Evolutionary conservation across 2,797 vertebrate species (phyloP).

Genomic region (Myoxocephalus aenaeus): DNA sequence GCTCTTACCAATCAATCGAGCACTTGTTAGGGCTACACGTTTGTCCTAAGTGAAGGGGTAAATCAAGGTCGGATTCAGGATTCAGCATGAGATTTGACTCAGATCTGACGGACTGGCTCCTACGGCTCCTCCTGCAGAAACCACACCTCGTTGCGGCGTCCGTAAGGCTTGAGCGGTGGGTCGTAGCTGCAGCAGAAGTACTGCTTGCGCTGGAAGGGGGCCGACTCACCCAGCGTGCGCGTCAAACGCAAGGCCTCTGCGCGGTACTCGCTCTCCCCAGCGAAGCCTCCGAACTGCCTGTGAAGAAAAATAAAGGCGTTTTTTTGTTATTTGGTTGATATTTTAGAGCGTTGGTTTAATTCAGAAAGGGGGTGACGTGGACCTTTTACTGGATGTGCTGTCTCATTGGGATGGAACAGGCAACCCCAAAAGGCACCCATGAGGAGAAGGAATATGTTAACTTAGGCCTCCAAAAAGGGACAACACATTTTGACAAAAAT

Average conservation of each 20-base stretch:
- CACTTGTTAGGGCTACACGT: constrained; percentile 37
- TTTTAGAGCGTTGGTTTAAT: neutral
- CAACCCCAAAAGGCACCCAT: neutral
- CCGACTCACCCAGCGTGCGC: constrained; percentile 86
- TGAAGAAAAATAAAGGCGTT: neutral
- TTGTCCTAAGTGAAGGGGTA: constrained; percentile 1
- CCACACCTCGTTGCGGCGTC: constrained; percentile 94
- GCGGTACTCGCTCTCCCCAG: constrained; percentile 88
- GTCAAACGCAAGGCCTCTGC: constrained; percentile 86
- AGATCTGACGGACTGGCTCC: neutral
- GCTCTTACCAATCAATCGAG: constrained; percentile 30
- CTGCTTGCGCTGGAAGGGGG: constrained; percentile 85
- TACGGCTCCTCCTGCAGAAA: constrained; percentile 88
- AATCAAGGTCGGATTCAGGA: constrained; percentile 11
- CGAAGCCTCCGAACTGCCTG: constrained; percentile 93
- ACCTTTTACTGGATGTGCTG: neutral
- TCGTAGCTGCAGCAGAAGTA: constrained; percentile 93
- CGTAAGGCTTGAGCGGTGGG: constrained; percentile 91
- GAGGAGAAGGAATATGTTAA: neutral
- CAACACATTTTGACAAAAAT: no score
- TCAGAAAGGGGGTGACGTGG: neutral
- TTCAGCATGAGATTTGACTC: constrained; percentile 4
- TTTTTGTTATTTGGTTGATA: neutral
- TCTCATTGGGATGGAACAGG: neutral
- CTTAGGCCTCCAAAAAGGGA: neutral